phyloP scores from a whole-genome alignment of 92 coral and sea anemone genomes.

The Porites evermanni region DNA sequence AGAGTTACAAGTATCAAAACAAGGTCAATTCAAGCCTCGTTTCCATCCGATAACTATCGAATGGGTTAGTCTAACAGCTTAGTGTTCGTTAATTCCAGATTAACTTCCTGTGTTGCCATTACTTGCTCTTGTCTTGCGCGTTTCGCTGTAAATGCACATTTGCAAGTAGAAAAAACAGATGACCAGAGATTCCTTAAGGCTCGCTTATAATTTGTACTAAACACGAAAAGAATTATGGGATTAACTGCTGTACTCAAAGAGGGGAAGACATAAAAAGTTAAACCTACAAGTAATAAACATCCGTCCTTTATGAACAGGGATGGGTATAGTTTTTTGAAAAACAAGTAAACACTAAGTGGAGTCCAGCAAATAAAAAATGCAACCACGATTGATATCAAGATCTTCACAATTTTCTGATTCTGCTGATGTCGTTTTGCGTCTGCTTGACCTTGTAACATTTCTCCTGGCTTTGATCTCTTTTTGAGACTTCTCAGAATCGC shows the following conservation, averaged over 20 bases:
- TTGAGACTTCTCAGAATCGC: neutral
- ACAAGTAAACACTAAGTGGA: neutral
- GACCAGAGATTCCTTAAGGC: neutral
- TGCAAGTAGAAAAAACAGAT: neutral
- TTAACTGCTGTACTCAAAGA: neutral
- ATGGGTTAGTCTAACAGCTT: neutral
- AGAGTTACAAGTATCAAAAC: neutral
- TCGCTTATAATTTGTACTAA: neutral
- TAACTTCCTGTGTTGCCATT: neutral
- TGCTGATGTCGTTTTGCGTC: neutral
- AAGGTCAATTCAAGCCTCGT: neutral
- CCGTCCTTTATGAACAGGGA: neutral
- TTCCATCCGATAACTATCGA: no score
- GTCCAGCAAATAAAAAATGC: neutral
- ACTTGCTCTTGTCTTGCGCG: neutral
- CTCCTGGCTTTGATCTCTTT: neutral
- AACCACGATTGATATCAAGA: neutral
- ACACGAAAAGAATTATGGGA: neutral
- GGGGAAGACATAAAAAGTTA: neutral
- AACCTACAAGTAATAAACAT: neutral
- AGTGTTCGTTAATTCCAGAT: neutral
- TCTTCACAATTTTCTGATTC: neutral
- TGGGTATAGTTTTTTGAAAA: neutral
- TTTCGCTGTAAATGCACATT: neutral
- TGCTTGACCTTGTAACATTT: neutral